Evolutionary conservation across 2,797 vertebrate genomes (phyloP).

Genomic region (Liasis olivaceus): DNA sequence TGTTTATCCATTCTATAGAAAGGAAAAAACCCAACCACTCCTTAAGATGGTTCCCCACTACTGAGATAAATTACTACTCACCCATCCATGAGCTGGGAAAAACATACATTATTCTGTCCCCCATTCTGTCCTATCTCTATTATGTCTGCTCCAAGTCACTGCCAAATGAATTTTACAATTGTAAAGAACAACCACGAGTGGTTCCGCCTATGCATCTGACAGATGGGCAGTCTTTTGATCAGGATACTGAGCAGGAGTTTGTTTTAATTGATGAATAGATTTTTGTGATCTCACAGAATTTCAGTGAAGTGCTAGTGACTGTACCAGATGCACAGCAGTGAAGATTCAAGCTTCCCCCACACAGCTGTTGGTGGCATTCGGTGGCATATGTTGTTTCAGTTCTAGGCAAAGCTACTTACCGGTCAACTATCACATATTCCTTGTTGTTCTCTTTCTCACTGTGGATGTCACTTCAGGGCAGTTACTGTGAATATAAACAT

Average conservation of each 20-base stretch:
- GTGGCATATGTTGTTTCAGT: neutral
- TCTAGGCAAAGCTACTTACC: constrained; percentile 20
- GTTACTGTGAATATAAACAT: neutral
- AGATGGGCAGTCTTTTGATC: constrained; percentile 38
- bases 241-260: constrained; percentile 32
- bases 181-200: constrained; percentile 5
- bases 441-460: neutral
- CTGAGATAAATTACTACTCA: neutral
- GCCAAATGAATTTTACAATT: neutral
- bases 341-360: constrained; percentile 20
- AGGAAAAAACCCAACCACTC: neutral
- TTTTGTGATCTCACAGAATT: constrained; percentile 22
- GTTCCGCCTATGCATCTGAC: constrained; percentile 41
- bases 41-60: neutral
- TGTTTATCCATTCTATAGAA: neutral
- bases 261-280: constrained; percentile 46
- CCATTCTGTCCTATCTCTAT: neutral
- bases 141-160: neutral
- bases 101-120: neutral
- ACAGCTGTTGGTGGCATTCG: neutral
- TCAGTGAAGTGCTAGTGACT: constrained; percentile 12
- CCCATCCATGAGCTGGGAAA: neutral
- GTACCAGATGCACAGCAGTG: constrained; percentile 15
- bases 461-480: neutral
- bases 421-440: neutral